Evolutionary conservation across 2,888 invertebrate genomes (phyloP), one percentile per base, ranked within the genome.

Genomic region (Blastobasis adustella): DNA sequence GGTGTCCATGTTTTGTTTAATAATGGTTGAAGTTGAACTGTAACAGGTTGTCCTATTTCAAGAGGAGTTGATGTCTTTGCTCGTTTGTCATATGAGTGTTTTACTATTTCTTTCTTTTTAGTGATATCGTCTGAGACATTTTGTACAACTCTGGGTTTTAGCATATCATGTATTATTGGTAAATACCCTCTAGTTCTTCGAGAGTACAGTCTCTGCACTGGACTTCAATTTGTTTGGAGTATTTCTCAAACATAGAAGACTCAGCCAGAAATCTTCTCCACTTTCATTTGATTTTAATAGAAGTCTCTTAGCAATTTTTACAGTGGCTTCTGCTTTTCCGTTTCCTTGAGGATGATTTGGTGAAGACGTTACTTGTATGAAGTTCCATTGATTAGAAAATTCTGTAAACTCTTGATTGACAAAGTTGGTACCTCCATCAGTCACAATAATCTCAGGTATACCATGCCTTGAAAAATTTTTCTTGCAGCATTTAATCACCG

Each of bases 41-140:
- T n/a, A n/a, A n/a, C n/a, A n/a, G n/a, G n/a, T n/a, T n/a, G n/a
- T n/a, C n/a, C n/a, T n/a, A n/a, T n/a, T n/a, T n/a, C n/a, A n/a
- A n/a, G n/a, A n/a, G n/a, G n/a, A n/a, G n/a, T n/a, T n/a, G n/a
- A n/a, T n/a, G n/a, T n/a, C n/a, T n/a, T n/a, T n/a, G n/a, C n/a
- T n/a, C n/a, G n/a, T n/a, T n/a, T n/a, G n/a, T n/a, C n/a, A n/a
- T n/a, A n/a, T n/a, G n/a, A n/a, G n/a, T n/a, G n/a, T n/a, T n/a
- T n/a, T n/a, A n/a, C n/a, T n/a, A n/a, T n/a, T n/a, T n/a, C n/a
- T n/a, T n/a, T n/a, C n/a, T n/a, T n/a, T n/a, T n/a, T n/a, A n/a
- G n/a, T n/a, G n/a, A n/a, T n/a, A 55, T 54, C 68, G 56, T 58
- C 68, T 72, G 49, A 60, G 6, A 62, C 40, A 40, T 40, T 40